Percentiles rank a stretch among this genome's conserved stretches.
Conservation (phyloP, 2,888 invertebrate species). For the Colletes collaris region DNA sequence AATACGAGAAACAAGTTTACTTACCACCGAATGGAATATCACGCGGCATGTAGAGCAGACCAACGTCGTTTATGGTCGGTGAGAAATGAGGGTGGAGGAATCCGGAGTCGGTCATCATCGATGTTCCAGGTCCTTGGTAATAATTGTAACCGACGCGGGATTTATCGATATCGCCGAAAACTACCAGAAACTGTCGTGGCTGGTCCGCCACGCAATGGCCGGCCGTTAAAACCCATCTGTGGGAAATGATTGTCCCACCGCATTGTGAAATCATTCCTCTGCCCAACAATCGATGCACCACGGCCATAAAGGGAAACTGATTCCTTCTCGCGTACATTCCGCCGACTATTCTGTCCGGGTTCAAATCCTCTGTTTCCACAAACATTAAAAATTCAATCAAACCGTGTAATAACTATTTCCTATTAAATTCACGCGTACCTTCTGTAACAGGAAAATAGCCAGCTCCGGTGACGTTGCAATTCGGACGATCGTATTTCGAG, state of each 20-base stretch:
- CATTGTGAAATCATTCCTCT: slow-evolving; percentile 55
- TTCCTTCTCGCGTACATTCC: slow-evolving; percentile 55
- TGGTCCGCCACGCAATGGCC: slow-evolving; percentile 63
- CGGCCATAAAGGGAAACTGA: slow-evolving; percentile 72
- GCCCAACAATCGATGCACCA: slow-evolving; percentile 62
- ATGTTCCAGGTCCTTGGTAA: slow-evolving; percentile 56
- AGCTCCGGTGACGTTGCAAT: too few relatives aligned
- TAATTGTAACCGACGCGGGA: slow-evolving; percentile 56
- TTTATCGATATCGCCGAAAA: slow-evolving; percentile 65
- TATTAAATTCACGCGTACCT: neutral
- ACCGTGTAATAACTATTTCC: neutral
- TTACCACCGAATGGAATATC: slow-evolving; percentile 69
- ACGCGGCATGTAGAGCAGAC: slow-evolving; percentile 64
- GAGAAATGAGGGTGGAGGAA: slow-evolving; percentile 61
- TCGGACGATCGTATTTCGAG: neutral
- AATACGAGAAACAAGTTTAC: neutral
- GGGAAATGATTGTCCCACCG: slow-evolving; percentile 69
- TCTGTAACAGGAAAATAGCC: neutral
- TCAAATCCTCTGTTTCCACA: neutral
- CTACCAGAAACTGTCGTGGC: slow-evolving; percentile 57
- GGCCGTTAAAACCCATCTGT: slow-evolving; percentile 72
- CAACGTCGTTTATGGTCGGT: slow-evolving; percentile 63
- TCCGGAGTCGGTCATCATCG: slow-evolving; percentile 61
- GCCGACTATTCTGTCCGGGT: slow-evolving; percentile 51
- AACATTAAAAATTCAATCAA: neutral